Evolutionary conservation across 2,797 vertebrate genomes (phyloP), one percentile per base, ranked within the genome.

Genomic region (Chiropotes sagulatus): DNA sequence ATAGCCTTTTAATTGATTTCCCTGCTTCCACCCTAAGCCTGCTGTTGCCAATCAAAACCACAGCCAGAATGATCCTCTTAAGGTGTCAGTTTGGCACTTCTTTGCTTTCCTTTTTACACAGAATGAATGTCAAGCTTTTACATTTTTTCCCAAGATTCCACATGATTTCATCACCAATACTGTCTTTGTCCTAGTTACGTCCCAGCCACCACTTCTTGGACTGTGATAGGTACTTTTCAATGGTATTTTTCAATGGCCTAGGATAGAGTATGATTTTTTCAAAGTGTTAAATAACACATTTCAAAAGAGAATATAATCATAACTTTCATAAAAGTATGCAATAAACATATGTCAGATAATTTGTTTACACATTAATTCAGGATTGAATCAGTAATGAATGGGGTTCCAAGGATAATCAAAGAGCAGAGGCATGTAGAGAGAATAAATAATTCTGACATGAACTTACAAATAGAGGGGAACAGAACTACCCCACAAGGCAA

Each of bases 1-100:
- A 96, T 17, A 95, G 58, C 20, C 28, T 94, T 92, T 94, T 91
- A 83, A 95, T 24, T 96, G 91, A 92, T 78, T 95, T 94, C 5
- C 13, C 9, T 64, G 36, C 26, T 90, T 96, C 57, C 93, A 72
- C 5, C 26, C 22, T 39, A 90, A 41, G 86, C 28, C 30, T 41
- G 14, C n/a, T 80, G 0, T 81, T 83, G 90, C n/a, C 85, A 90
- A 57, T 76, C 28, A 84, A 93, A 96, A 89, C 39, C 20, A 70
- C 20, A 84, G 70, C 76, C 54, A 64, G 36, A 87, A 81, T 57
- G 33, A 79, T 89, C 14, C 22, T 86, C 82, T 83, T 39, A 89
- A 81, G 83, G 28, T 52, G 39, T 36, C 50, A 95, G 9, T 93
- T 87, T 79, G 46, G 17, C 70, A 87, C 10, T 30, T 85, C 48